phyloP scores from a whole-genome alignment of 2,888 invertebrate species.

The Abrostola tripartita region DNA sequence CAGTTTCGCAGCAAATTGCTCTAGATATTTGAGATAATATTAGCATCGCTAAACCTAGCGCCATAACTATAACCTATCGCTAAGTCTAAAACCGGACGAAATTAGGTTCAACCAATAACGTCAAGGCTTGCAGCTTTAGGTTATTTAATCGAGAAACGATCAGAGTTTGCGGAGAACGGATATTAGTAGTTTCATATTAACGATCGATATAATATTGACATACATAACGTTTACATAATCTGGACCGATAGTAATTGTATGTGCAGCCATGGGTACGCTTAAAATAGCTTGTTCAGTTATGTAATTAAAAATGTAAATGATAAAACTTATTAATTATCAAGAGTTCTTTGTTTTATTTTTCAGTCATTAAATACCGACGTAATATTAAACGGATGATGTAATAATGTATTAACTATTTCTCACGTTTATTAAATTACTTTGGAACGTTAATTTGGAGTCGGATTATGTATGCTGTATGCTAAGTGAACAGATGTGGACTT shows the following conservation, averaged over 20 bases:
- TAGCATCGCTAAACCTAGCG: constrained; percentile 37
- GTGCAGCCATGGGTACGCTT: not conserved
- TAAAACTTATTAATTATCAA: too few relatives aligned
- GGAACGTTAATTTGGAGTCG: too few relatives aligned
- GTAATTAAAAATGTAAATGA: not conserved
- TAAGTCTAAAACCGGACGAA: constrained; percentile 27
- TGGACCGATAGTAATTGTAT: not conserved
- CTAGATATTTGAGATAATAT: constrained; percentile 43
- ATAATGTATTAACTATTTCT: too few relatives aligned
- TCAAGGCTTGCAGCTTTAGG: constrained; percentile 13
- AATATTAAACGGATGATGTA: too few relatives aligned
- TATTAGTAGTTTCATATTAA: constrained; percentile 1
- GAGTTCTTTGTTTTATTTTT: too few relatives aligned
- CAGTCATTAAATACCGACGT: too few relatives aligned
- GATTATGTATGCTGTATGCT: too few relatives aligned
- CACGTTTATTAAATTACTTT: too few relatives aligned
- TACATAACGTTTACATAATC: not conserved
- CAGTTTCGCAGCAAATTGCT: constrained; percentile 46
- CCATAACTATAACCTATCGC: too few relatives aligned
- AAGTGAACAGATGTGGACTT: too few relatives aligned
- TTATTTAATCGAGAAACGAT: constrained; percentile 31
- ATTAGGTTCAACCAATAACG: constrained; percentile 43
- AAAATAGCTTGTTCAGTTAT: not conserved
- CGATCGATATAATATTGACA: not conserved
- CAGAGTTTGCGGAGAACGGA: constrained; percentile 9